Conservation (phyloP, 2,888 invertebrate species). For the Merodon equestris region DNA sequence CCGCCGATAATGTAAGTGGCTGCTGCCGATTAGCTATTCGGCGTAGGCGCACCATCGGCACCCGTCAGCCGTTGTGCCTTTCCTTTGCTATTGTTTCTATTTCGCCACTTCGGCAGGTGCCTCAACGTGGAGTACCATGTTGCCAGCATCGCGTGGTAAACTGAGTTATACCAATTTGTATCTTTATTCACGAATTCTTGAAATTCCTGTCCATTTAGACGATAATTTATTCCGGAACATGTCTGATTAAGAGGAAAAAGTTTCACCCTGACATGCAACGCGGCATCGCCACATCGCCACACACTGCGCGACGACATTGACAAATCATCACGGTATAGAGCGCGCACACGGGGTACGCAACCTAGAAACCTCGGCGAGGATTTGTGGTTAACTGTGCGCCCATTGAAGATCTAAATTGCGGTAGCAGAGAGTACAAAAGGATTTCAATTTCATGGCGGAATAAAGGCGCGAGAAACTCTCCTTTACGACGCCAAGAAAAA, state of each 20-base stretch:
- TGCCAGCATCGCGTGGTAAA: conserved; percentile 54
- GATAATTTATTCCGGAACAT: conserved; percentile 62
- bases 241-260: conserved; percentile 40
- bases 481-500: conserved; percentile 34
- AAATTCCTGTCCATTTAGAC: conserved; percentile 43
- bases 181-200: conserved; percentile 44
- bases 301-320: conserved; percentile 61
- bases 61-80: too few species aligned
- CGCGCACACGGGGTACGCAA: conserved; percentile 50
- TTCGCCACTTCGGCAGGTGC: conserved; percentile 45
- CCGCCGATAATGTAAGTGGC: conserved; percentile 6
- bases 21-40: conserved; percentile 35
- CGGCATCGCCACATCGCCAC: conserved; percentile 14
- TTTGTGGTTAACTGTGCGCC: conserved; percentile 56
- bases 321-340: conserved; percentile 35
- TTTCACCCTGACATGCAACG: conserved; percentile 36
- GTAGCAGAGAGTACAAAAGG: conserved; percentile 64
- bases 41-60: conserved; percentile 42
- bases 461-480: conserved; percentile 53
- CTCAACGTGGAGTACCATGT: conserved; percentile 55
- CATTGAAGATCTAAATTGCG: conserved; percentile 63
- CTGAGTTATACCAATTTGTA: conserved; percentile 58
- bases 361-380: conserved; percentile 39
- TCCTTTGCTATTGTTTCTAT: background rate
- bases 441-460: conserved; percentile 63